Conservation (phyloP, 2,888 invertebrate species). For the Lithophane leautieri region DNA sequence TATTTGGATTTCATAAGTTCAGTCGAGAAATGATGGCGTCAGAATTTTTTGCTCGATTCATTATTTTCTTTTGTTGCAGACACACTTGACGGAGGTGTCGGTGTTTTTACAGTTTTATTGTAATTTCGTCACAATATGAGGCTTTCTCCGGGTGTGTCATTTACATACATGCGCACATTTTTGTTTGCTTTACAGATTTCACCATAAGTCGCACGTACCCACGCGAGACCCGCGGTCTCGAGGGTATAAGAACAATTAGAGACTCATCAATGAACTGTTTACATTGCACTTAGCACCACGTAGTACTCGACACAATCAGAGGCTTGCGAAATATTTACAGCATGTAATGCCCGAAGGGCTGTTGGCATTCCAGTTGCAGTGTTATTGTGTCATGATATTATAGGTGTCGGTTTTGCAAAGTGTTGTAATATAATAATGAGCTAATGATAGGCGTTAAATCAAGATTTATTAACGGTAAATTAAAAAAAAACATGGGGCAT, state of each 20-base stretch:
- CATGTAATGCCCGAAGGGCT: constrained; percentile 35
- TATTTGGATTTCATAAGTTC: constrained; percentile 19
- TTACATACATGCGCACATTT: constrained; percentile 84
- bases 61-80: constrained; percentile 46
- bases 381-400: constrained; percentile 25
- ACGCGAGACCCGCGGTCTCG: constrained; percentile 55
- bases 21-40: background rate
- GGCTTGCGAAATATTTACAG: constrained; percentile 61
- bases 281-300: constrained; percentile 63
- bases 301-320: constrained; percentile 58
- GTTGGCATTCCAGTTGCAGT: constrained; percentile 34
- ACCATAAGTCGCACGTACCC: constrained; percentile 68
- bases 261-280: constrained; percentile 65
- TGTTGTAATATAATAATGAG: constrained; percentile 23
- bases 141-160: constrained; percentile 86
- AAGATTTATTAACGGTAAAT: constrained; percentile 31
- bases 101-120: constrained; percentile 79
- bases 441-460: constrained; percentile 40
- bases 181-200: constrained; percentile 87
- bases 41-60: constrained; percentile 13
- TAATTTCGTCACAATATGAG: constrained; percentile 81
- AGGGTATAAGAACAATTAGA: constrained; percentile 60
- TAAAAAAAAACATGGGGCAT: constrained; percentile 7
- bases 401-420: constrained; percentile 14
- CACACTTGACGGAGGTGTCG: constrained; percentile 74